Conservation (phyloP, 2,888 invertebrate species). For the Drosophila borealis region DNA sequence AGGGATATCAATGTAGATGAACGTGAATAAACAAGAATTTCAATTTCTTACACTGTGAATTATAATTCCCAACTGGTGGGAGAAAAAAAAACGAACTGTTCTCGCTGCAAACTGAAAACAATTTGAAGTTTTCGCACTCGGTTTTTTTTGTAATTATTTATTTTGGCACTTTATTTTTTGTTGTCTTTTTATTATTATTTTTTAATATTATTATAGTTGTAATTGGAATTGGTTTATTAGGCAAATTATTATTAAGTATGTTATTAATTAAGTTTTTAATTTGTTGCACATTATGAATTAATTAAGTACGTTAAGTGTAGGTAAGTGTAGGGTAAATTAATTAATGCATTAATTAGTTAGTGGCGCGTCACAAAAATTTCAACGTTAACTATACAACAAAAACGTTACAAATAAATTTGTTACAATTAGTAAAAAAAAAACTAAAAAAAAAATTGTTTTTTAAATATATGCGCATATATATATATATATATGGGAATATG, state of each 20-base stretch:
- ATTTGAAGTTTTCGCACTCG: not conserved
- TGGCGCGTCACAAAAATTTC: constrained; percentile 34
- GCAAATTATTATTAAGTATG: constrained; percentile 49
- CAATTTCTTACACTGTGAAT: not conserved
- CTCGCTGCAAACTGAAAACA: no score
- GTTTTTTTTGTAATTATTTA: constrained; percentile 52
- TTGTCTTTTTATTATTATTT: constrained; percentile 47
- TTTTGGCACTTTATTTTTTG: constrained; percentile 74
- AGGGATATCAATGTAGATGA: no score
- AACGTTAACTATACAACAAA: constrained; percentile 73
- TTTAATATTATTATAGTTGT: constrained; percentile 44
- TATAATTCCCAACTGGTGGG: not conserved
- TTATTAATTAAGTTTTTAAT: constrained; percentile 22
- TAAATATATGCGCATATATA: constrained; percentile 31
- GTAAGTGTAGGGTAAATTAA: constrained; percentile 47
- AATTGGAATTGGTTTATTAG: constrained; percentile 62
- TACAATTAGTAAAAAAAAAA: constrained; percentile 61
- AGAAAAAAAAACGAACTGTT: not conserved
- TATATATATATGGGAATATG: constrained; percentile 13
- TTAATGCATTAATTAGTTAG: constrained; percentile 64
- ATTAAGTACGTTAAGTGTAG: constrained; percentile 43
- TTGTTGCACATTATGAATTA: constrained; percentile 32
- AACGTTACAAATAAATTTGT: constrained; percentile 56
- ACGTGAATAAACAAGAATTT: no score
- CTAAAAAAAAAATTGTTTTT: constrained; percentile 41